These are phyloP conservation scores for Periophthalmodon schlosseri DNA, from an alignment of 2,113 vertebrate genomes.

Conservation along the genomic window DNA sequence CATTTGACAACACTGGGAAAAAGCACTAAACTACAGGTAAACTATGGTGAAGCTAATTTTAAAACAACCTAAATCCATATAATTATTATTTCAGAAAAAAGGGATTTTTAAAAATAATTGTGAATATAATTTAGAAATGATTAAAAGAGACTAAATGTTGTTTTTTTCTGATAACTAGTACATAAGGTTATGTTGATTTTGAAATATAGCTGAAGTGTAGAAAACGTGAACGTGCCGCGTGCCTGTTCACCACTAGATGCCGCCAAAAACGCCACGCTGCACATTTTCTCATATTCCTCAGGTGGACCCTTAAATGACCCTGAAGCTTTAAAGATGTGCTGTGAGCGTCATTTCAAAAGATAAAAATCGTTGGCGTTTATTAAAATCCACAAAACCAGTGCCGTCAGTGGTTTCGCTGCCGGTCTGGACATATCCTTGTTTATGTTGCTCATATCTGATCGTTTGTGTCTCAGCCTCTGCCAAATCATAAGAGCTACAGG, in stretches of 20 bases:
- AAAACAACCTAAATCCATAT: too few species aligned
- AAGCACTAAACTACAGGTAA: too few species aligned
- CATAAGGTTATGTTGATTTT: too few species aligned
- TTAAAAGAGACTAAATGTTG: background rate
- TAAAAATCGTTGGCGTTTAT: background rate
- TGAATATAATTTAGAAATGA: too few species aligned
- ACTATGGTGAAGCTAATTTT: too few species aligned
- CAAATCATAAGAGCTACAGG: background rate
- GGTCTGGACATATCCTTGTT: background rate
- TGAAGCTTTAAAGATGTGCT: background rate
- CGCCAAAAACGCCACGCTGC: background rate
- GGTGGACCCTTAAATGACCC: background rate
- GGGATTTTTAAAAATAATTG: too few species aligned
- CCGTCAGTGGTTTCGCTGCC: background rate
- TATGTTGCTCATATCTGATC: background rate
- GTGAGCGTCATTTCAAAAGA: background rate
- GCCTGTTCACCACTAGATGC: background rate
- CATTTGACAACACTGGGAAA: too few species aligned
- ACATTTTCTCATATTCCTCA: background rate
- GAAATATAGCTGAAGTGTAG: background rate
- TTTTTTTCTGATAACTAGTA: too few species aligned
- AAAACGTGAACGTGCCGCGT: background rate
- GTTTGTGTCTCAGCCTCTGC: background rate
- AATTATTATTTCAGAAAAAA: background rate
- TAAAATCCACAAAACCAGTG: background rate